Evolutionary conservation across 2,888 invertebrate species (phyloP), one percentile per base, ranked within the genome.

Genomic region (Patella caerulea): DNA sequence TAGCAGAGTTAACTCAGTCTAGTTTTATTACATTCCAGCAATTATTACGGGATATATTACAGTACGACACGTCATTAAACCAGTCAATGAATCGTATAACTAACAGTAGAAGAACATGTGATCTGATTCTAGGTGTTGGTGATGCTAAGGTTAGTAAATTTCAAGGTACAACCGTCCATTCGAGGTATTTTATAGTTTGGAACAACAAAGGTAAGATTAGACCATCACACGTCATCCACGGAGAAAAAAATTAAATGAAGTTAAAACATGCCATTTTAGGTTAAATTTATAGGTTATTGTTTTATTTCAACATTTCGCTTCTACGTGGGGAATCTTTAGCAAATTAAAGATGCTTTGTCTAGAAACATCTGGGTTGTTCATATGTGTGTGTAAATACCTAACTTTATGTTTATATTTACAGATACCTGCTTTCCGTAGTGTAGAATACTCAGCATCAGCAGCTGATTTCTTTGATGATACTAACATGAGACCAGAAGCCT

Each of bases 101-200:
- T 4, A 76, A 79, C 5, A 77, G 84, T 2, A 75, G 78, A 24
- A 77, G 87, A 73, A 87, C 87, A 1, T 87, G 87, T 80, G 82
- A 87, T 75, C 84, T 87, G 14, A 84, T 87, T 53, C 79, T 87
- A 1, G 87, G 87, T 14, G 86, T 87, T 3, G 87, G 87, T 7
- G 86, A 87, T 76, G 87, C 82, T 17, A 86, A 86, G 83, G 86
- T 86, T 77, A 56, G 65, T 19, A 17, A 14, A 54, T 17, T 11
- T 45, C 59, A 59, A 19, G 19, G 14, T n/a, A 17, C n/a, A 12
- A 7, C 1, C 34, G 29, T 59, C 12, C 12, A 52, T 55, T 45
- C 4, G 9, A 9, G 15, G 19, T 45, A 12, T n/a, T 45, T 34
- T 34, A 34, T 3, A 2, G 34, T 29, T 29, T 29, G 1, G 34